Conservation (phyloP, 2,113 vertebrate genomes). For the Neoarius graeffei region DNA sequence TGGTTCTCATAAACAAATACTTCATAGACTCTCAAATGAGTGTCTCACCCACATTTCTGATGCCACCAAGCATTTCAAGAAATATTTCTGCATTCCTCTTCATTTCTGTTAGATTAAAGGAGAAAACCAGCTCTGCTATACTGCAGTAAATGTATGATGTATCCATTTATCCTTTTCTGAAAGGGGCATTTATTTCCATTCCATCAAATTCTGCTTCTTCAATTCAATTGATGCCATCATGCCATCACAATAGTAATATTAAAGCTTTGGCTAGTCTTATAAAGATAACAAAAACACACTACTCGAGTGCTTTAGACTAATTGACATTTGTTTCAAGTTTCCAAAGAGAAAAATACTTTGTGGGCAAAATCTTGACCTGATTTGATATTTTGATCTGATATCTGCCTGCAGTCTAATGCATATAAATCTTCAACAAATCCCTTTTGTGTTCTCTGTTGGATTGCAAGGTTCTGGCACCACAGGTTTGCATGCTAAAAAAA, state of each 20-base stretch:
- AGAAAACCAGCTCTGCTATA: neutral
- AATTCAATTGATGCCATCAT: constrained; percentile 14
- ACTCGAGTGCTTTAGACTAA: constrained; percentile 18
- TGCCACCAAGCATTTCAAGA: neutral
- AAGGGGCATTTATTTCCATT: neutral
- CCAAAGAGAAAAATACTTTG: neutral
- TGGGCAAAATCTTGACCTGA: neutral
- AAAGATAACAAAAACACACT: constrained; percentile 2
- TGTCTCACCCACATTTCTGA: neutral
- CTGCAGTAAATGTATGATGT: neutral
- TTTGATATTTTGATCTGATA: no score
- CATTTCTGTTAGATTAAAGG: neutral
- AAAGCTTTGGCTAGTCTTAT: neutral
- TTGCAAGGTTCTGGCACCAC: neutral
- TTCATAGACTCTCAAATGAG: neutral
- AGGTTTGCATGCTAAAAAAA: no score
- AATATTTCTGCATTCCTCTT: neutral
- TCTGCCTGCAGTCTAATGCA: constrained; percentile 16
- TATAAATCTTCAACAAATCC: constrained; percentile 17
- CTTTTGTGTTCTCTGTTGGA: neutral
- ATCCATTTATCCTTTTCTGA: neutral
- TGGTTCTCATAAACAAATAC: constrained; percentile 5
- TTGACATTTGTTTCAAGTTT: constrained; percentile 13
- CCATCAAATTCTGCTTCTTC: neutral
- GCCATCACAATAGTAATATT: constrained; percentile 9